Evolutionary conservation across 2,113 vertebrate genomes (phyloP).

Genomic region (Tapirus terrestris): DNA sequence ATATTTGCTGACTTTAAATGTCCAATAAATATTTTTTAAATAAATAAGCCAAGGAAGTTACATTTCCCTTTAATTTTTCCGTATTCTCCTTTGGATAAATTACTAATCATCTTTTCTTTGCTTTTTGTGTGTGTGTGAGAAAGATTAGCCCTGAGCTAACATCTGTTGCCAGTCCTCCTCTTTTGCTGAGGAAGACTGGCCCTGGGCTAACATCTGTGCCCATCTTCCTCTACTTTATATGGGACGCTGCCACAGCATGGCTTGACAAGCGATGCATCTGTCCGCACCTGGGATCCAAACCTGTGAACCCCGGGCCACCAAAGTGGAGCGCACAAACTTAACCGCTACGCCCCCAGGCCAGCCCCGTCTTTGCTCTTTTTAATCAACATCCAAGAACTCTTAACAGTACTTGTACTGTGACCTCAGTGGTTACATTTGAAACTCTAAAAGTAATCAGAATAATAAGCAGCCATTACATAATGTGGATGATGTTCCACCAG

Average conservation of each 20-base stretch:
- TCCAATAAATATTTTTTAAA: slow-evolving; percentile 40
- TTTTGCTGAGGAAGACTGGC: too few relatives aligned
- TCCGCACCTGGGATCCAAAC: too few relatives aligned
- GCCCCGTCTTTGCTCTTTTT: neutral
- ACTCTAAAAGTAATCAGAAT: neutral
- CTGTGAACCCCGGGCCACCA: too few relatives aligned
- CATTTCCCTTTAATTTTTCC: neutral
- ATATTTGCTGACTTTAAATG: neutral
- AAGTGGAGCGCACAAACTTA: too few relatives aligned
- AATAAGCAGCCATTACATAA: neutral
- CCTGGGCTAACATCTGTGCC: too few relatives aligned
- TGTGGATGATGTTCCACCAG: neutral
- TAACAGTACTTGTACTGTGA: neutral
- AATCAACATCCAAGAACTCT: neutral
- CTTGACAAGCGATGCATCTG: too few relatives aligned
- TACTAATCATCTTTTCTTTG: slow-evolving; percentile 2
- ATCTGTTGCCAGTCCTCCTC: too few relatives aligned
- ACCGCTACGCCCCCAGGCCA: too few relatives aligned
- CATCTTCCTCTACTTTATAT: too few relatives aligned
- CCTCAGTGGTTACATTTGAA: neutral
- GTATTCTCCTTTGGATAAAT: slow-evolving; percentile 15
- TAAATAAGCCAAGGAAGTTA: neutral
- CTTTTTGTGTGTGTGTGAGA: neutral
- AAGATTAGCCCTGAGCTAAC: too few relatives aligned
- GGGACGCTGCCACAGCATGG: too few relatives aligned